Evolutionary conservation across 2,888 invertebrate genomes (phyloP), one percentile per base, ranked within the genome.

Genomic region (Lacanobia oleracea): DNA sequence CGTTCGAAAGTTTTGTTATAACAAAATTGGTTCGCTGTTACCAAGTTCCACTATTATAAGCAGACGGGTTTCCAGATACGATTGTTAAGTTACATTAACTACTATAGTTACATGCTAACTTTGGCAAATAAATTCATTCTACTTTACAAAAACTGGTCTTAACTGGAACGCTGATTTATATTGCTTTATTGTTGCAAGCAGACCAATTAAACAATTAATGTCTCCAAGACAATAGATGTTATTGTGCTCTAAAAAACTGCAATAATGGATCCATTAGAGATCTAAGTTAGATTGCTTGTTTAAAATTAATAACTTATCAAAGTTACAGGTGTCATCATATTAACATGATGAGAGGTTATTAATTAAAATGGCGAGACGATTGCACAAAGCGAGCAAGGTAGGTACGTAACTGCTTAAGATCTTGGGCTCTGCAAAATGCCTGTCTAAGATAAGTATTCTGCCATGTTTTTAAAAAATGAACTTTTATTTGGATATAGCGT

Each of bases 1-100:
- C 62, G 69, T 64, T 85, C 45, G 40, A 61, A 81, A 69, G 60
- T 83, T 83, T 75, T 63, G 60, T 62, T 56, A 16, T 71, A 72
- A 66, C 72, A 70, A 72, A 85, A 80, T 74, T 66, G 66, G 69
- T 75, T 72, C 57, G n/a, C 45, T 48, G 67, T 80, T 23, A 60
- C 63, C 60, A 80, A 77, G 67, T 81, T 72, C 57, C 18, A 61
- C 72, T 33, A 60, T 66, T 67, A 62, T 48, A 8, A 10, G 18
- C 61, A 68, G 62, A 59, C 40, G 45, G 59, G 45, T 59, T 48
- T 45, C 33, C n/a, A 61, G 67, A 71, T 61, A 74, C 53, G 65
- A 62, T 45, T 69, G 27, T 14, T 60, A 18, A 54, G 14, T 65
- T 21, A 40, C 6, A 57, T 40, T 50, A 59, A 62, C 43, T 33